Evolutionary conservation across 2,797 vertebrate genomes (phyloP).

Genomic region (Enteromius anoplus): DNA sequence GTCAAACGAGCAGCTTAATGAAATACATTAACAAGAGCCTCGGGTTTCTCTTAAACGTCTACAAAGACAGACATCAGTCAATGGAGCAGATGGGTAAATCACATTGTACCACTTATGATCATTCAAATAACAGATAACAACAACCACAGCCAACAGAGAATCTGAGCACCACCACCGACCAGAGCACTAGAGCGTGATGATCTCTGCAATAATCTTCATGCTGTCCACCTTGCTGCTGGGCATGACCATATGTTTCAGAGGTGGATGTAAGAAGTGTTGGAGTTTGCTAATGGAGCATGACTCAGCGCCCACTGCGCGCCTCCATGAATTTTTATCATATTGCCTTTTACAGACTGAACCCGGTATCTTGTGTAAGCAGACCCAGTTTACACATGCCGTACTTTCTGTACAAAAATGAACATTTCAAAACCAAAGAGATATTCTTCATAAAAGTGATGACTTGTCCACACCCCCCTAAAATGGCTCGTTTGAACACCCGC

Average conservation of each 20-base stretch:
- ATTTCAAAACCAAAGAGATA: too few species aligned
- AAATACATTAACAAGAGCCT: neutral
- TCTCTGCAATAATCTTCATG: conserved; percentile 1
- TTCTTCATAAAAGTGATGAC: too few species aligned
- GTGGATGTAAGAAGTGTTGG: conserved; percentile 16
- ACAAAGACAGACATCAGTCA: conserved; percentile 6
- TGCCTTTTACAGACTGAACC: neutral
- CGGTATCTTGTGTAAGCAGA: neutral
- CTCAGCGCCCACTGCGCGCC: conserved; percentile 9
- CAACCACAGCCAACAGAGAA: conserved; percentile 1
- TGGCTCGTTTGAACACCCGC: too few species aligned
- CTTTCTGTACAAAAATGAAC: neutral
- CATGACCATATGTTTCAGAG: conserved; percentile 38
- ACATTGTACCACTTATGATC: neutral
- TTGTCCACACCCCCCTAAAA: too few species aligned
- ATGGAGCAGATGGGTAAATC: conserved; percentile 7
- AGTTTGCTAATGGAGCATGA: conserved; percentile 38
- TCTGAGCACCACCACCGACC: neutral
- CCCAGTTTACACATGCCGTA: neutral
- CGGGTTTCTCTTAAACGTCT: neutral
- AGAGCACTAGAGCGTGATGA: neutral
- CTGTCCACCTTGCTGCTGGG: conserved; percentile 4
- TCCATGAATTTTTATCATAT: neutral
- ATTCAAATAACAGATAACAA: conserved; percentile 3
- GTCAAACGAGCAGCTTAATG: neutral